A percentile compares a stretch with the other conserved stretches of the same genome.
These are phyloP conservation scores for Gymnodraco acuticeps DNA, from an alignment of 2,797 vertebrate species.

Conservation along the genomic window DNA sequence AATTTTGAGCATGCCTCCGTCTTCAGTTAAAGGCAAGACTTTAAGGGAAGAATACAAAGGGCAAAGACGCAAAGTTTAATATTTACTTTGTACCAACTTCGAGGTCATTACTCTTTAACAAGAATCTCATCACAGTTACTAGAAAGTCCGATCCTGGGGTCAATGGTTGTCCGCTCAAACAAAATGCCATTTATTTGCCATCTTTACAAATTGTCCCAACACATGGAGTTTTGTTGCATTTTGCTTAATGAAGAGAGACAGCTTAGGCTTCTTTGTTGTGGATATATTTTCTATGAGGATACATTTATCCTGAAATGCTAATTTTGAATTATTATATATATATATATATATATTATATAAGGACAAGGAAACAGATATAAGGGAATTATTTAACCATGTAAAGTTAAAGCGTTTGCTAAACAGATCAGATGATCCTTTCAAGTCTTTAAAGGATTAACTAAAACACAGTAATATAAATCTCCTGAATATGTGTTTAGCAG, in stretches of 20 bases:
- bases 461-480: slow-evolving; percentile 36
- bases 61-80: slow-evolving; percentile 2
- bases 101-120: slow-evolving; percentile 35
- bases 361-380: background rate
- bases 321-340: background rate
- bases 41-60: background rate
- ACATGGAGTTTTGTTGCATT: slow-evolving; percentile 9
- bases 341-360: too few relatives aligned
- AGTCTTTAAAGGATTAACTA: slow-evolving; percentile 45
- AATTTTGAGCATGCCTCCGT: background rate
- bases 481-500: slow-evolving; percentile 22
- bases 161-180: slow-evolving; percentile 45
- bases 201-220: slow-evolving; percentile 10
- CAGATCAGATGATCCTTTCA: slow-evolving; percentile 13
- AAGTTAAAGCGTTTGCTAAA: slow-evolving; percentile 19
- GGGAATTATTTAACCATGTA: background rate
- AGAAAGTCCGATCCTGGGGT: slow-evolving; percentile 24
- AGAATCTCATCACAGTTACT: slow-evolving; percentile 13
- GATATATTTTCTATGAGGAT: background rate
- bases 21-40: background rate
- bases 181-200: slow-evolving; percentile 30
- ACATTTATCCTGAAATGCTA: background rate
- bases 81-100: slow-evolving; percentile 9
- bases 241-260: slow-evolving; percentile 20
- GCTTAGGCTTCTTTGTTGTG: background rate